Conservation (phyloP, 2,888 invertebrate genomes). For the Clusia tigrina region DNA sequence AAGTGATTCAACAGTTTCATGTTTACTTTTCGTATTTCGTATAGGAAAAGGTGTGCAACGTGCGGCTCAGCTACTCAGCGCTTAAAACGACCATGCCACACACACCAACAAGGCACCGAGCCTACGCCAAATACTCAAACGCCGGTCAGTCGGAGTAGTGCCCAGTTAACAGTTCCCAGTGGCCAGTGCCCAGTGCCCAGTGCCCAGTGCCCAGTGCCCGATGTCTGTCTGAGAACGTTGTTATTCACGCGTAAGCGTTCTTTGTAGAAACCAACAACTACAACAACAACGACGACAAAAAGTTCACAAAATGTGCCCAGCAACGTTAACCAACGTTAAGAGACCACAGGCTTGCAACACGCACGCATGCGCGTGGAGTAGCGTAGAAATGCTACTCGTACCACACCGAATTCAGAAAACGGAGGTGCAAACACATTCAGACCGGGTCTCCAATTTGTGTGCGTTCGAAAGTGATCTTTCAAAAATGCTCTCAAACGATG, state of each 20-base stretch:
- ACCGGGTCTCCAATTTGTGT: conserved; percentile 51
- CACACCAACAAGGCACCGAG: conserved; percentile 36
- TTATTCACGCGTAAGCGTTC: background rate
- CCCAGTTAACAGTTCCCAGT: too few species aligned
- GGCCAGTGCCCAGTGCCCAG: too few species aligned
- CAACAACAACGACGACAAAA: background rate
- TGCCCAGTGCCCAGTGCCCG: background rate
- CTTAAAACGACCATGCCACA: too few species aligned
- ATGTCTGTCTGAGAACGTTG: conserved; percentile 1
- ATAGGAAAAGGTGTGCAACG: too few species aligned
- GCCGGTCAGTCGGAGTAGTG: too few species aligned
- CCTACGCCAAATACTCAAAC: background rate
- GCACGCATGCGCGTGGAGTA: background rate
- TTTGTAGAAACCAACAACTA: background rate
- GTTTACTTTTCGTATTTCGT: conserved; percentile 6
- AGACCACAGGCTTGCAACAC: too few species aligned
- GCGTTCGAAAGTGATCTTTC: conserved; percentile 54
- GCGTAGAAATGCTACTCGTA: conserved; percentile 20
- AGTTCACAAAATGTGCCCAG: too few species aligned
- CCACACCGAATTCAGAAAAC: conserved; percentile 56
- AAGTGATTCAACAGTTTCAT: conserved; percentile 39
- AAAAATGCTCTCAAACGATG: conserved; percentile 25
- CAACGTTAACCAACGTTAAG: too few species aligned
- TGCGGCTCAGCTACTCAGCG: too few species aligned
- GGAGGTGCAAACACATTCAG: conserved; percentile 58